Evolutionary conservation across 2,888 invertebrate species (phyloP), one percentile per base, ranked within the genome.

Genomic region (Octonoba sinensis): DNA sequence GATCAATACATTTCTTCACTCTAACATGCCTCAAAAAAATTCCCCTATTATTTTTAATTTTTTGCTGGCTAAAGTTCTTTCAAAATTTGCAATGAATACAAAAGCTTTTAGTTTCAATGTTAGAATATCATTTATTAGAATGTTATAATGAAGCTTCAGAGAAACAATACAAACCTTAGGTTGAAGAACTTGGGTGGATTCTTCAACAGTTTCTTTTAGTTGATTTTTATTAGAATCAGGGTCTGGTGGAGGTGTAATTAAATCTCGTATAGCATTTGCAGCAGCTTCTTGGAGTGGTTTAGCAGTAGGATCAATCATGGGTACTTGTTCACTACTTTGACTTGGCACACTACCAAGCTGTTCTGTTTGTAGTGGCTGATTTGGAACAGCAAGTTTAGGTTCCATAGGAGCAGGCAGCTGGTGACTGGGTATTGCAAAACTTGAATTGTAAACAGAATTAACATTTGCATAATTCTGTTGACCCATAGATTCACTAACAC

Each of bases 91-190:
- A 27, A n/a, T n/a, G n/a, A n/a, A n/a, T n/a, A n/a, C n/a, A n/a
- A n/a, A n/a, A n/a, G n/a, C n/a, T n/a, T n/a, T n/a, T n/a, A n/a
- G n/a, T n/a, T n/a, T n/a, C n/a, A n/a, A n/a, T 36, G 8, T 11
- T 11, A 11, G 8, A 36, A 36, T 36, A 36, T 36, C 36, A 36
- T 2, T 36, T 1, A 36, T 36, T 6, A 3, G 8, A 36, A 11
- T 6, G 6, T 36, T 36, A 36, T 36, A 36, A 11, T 36, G 11
- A 8, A 36, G 3, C 0, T 36, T 36, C 11, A 36, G 36, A 36
- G 36, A 36, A 36, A 11, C 36, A 36, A 22, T 8, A 44, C 62
- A 36, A 49, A 83, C 75, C 84, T 88, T 86, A 0, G 87, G 87
- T 3, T 85, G 84, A 59, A 87, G 86, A 73, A 86, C 85, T 22